Evolutionary conservation across 2,797 vertebrate species (phyloP), one percentile per base, ranked within the genome.

Genomic region (Centroberyx gerrardi): DNA sequence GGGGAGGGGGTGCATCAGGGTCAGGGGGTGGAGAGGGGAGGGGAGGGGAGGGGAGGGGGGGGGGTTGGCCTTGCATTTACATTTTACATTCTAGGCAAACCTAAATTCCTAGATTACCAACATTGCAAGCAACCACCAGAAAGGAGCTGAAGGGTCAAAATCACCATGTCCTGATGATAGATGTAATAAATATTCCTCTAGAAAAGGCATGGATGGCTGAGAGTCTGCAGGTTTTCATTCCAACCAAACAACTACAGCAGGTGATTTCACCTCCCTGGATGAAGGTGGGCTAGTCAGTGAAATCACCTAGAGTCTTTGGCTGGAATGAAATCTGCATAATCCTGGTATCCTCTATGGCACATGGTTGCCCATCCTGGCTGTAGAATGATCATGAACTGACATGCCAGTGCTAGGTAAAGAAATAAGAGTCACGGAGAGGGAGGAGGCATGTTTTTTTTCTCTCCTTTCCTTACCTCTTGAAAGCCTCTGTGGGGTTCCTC

Each of bases 401-500:
- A 8, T 44, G 13, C 9, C 3, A 44, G 42, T 44, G 9, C 13
- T 44, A 10, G 9, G 9, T 44, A 44, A 44, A 44, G 42, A 13
- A 44, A 44, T 6, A 17, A 18, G 52, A 33, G 29, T n/a, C 7
- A 14, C n/a, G 40, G 7, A 9, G 8, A 33, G 17, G 12, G 9
- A 28, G 13, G 8, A 22, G n/a, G 44, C 4, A 42, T 42, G 52
- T 53, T 72, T 46, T 69, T 55, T 8, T 56, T 53, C 9, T 17
- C 51, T 2, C 1, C 18, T 1, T 18, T 3, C 8, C 87, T 76
- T 95, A 99, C 98, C 97, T 98, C 93, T 99, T 99, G 93, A 99
- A 99, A 0, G 97, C 97, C 94, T 99, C 98, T 0, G 95, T 94
- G 28, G 98, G 97, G 91, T 98, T 98, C 91, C 97, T 95, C 94